A percentile compares a stretch with the other conserved stretches of the same genome.
Conservation (phyloP, 2,797 vertebrate species). For the Periophthalmus magnuspinnatus region DNA sequence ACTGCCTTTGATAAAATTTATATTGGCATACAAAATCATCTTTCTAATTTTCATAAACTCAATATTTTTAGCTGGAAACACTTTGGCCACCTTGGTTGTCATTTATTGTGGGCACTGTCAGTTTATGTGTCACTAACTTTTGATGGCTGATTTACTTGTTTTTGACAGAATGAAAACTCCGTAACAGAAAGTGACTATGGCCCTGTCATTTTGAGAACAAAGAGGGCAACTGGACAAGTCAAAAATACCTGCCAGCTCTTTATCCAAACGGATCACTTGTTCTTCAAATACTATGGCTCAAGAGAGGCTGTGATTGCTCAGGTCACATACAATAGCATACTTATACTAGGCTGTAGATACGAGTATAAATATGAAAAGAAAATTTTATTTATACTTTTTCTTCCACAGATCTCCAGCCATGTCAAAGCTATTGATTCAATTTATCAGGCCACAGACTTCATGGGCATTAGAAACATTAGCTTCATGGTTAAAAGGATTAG, state of each 20-base stretch:
- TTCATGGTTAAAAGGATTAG: constrained; percentile 99
- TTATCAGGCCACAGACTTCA: constrained; percentile 94
- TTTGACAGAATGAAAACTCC: constrained; percentile 43
- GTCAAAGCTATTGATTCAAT: constrained; percentile 95
- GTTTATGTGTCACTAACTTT: neutral
- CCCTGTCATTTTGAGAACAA: constrained; percentile 86
- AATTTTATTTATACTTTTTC: constrained; percentile 4
- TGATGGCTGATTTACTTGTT: neutral
- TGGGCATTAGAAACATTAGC: constrained; percentile 94
- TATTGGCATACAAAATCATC: too few relatives aligned
- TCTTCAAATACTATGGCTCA: constrained; percentile 85
- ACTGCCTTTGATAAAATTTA: too few relatives aligned
- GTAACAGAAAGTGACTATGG: constrained; percentile 56
- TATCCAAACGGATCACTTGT: constrained; percentile 96
- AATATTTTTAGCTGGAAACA: neutral
- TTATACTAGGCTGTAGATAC: neutral
- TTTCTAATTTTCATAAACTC: neutral
- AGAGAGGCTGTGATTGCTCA: constrained; percentile 95
- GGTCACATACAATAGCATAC: constrained; percentile 66
- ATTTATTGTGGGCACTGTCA: neutral
- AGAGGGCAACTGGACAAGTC: constrained; percentile 85
- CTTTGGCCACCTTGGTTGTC: neutral
- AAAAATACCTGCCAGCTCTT: constrained; percentile 95
- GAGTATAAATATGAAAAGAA: neutral
- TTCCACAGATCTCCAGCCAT: constrained; percentile 92